A percentile compares a stretch with the other conserved stretches of the same genome.
Conservation (phyloP, 2,888 invertebrate genomes). For the Eilema caniola region DNA sequence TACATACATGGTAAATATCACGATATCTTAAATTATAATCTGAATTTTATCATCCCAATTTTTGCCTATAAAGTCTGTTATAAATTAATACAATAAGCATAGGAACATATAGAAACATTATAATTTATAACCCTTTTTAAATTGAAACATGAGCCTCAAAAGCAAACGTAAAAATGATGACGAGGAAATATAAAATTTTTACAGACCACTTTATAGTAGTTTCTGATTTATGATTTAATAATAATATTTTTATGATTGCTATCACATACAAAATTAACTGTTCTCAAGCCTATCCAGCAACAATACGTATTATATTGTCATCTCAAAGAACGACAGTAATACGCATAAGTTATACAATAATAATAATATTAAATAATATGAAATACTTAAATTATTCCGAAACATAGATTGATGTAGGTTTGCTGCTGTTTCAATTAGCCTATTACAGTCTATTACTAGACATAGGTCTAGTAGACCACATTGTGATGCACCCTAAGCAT, state of each 20-base stretch:
- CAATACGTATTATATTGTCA: background rate
- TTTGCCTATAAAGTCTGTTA: background rate
- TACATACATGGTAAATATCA: too few relatives aligned
- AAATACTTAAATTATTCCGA: too few relatives aligned
- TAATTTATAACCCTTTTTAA: background rate
- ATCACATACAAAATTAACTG: background rate
- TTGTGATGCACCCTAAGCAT: too few relatives aligned
- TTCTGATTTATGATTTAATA: conserved; percentile 16
- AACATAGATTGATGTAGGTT: background rate
- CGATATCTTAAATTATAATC: too few relatives aligned
- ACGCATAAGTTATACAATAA: background rate
- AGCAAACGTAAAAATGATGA: conserved; percentile 15
- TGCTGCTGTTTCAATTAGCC: background rate
- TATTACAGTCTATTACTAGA: background rate
- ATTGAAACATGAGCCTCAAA: background rate
- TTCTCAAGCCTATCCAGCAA: too few relatives aligned
- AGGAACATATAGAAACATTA: background rate
- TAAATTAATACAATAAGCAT: background rate
- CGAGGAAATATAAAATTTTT: conserved; percentile 9
- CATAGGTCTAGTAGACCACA: too few relatives aligned
- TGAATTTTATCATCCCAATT: too few relatives aligned
- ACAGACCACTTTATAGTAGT: conserved; percentile 13
- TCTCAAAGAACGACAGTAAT: background rate
- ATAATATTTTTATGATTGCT: conserved; percentile 5
- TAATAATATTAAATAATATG: too few relatives aligned